These are phyloP conservation scores for Thomomys bottae DNA, from an alignment of 2,113 vertebrate species.

Conservation along the genomic window DNA sequence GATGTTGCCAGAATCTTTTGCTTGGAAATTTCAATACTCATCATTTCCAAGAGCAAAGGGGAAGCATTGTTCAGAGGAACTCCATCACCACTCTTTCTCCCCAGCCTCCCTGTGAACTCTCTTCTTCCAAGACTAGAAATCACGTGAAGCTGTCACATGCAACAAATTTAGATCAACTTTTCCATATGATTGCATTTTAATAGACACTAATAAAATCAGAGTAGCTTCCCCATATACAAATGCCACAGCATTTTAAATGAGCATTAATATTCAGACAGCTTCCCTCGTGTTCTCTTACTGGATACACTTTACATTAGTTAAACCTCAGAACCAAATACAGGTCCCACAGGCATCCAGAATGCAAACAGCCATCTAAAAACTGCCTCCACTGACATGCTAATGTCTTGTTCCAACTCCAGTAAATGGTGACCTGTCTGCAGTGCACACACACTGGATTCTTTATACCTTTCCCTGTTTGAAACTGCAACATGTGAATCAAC, in stretches of 20 bases:
- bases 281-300: background rate
- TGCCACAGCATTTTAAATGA: background rate
- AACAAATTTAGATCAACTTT: background rate
- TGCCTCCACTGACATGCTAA: background rate
- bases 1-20: background rate
- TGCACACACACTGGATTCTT: slow-evolving; percentile 26
- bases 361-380: background rate
- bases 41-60: background rate
- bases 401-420: background rate
- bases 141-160: background rate
- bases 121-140: background rate
- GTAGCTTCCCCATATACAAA: background rate
- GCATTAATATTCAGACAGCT: background rate
- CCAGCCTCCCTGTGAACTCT: background rate
- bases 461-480: background rate
- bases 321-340: background rate
- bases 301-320: background rate
- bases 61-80: background rate
- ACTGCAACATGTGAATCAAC: background rate
- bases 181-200: background rate
- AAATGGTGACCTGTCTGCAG: background rate
- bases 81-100: too few relatives aligned
- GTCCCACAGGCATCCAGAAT: background rate
- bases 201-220: background rate
- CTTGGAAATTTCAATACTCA: background rate